These are phyloP conservation scores for Furcifer pardalis DNA, from an alignment of 2,797 vertebrate species.

Conservation along the genomic window DNA sequence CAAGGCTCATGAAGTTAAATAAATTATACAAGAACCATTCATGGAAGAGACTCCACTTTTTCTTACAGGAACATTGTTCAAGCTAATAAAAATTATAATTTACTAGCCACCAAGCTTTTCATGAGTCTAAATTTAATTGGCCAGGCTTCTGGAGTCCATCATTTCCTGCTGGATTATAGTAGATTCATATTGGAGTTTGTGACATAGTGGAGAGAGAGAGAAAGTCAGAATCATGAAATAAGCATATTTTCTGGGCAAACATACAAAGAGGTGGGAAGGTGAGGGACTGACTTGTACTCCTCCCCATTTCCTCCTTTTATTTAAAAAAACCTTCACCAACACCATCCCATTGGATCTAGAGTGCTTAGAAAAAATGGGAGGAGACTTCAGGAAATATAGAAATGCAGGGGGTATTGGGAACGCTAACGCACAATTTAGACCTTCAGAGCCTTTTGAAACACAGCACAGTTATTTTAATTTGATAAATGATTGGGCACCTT, in stretches of 20 bases:
- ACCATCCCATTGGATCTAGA: neutral
- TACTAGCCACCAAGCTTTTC: slow-evolving; percentile 59
- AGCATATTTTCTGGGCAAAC: slow-evolving; percentile 16
- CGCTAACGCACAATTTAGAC: slow-evolving; percentile 10
- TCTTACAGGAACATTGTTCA: slow-evolving; percentile 67
- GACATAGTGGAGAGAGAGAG: slow-evolving; percentile 11
- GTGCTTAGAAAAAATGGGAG: slow-evolving; percentile 9
- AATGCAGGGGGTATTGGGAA: slow-evolving; percentile 9
- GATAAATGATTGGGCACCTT: slow-evolving; percentile 67
- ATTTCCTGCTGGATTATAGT: slow-evolving; percentile 67
- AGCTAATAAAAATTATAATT: slow-evolving; percentile 72
- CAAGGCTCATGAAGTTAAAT: slow-evolving; percentile 75
- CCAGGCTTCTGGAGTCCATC: slow-evolving; percentile 71
- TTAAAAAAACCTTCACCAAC: neutral
- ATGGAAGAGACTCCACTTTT: slow-evolving; percentile 70
- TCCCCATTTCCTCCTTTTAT: neutral
- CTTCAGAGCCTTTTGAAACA: slow-evolving; percentile 26
- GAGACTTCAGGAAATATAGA: slow-evolving; percentile 11
- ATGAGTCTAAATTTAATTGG: slow-evolving; percentile 75
- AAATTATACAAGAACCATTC: slow-evolving; percentile 72
- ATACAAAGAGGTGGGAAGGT: neutral
- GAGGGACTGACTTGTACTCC: neutral
- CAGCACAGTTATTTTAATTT: slow-evolving; percentile 62
- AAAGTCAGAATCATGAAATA: slow-evolving; percentile 18
- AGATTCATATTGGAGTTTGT: slow-evolving; percentile 57